Base-by-base conservation (phyloP, 2,888 invertebrate genomes). In the Pardosa pseudoannulata region DNA sequence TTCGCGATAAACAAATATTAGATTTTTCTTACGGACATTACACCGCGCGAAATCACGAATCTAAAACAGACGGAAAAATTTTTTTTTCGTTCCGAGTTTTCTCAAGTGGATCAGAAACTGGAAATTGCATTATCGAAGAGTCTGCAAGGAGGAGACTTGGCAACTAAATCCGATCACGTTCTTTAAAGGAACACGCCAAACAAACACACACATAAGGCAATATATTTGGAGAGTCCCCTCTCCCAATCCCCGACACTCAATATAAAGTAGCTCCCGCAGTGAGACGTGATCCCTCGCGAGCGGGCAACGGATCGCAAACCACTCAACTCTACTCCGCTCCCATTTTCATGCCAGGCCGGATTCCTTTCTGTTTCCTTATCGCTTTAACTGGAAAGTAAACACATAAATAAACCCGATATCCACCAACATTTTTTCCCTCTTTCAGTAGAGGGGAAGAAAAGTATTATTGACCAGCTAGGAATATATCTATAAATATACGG, bases 211-310 rank as follows among this genome's bases (percentile, higher is more conserved):
- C 9, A 46, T 46, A 46, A 46, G 16, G 46, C 46, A 16, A 46
- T 46, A 46, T 46, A 46, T 46, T 46, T 46, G 5, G 46, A 6
- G 16, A 46, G 46, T 46, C 16, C 46, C n/a, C n/a, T 16, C 46
- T 56, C 70, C 27, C 79, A 70, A 79, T 79, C 70, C n/a, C 62
- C 56, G 29, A 62, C 39, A 28, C 64, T 39, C 28, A 28, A 70
- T 70, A 70, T 70, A 70, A 36, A 56, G 56, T n/a, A n/a, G n/a
- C n/a, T n/a, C 7, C 32, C 31, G 29, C 19, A 27, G 36, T 70
- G 70, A 79, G n/a, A 79, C 41, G 70, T 70, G 70, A 56, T 79
- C 36, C 39, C 62, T 29, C 36, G 70, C 19, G 32, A 39, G 19
- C 67, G 41, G 27, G n/a, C n/a, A n/a, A n/a, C n/a, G 56, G 41